Percentiles rank a stretch among this genome's conserved stretches.
Evolutionary conservation across 2,797 vertebrate genomes (phyloP).

Genomic region (Pipistrellus pipistrellus): DNA sequence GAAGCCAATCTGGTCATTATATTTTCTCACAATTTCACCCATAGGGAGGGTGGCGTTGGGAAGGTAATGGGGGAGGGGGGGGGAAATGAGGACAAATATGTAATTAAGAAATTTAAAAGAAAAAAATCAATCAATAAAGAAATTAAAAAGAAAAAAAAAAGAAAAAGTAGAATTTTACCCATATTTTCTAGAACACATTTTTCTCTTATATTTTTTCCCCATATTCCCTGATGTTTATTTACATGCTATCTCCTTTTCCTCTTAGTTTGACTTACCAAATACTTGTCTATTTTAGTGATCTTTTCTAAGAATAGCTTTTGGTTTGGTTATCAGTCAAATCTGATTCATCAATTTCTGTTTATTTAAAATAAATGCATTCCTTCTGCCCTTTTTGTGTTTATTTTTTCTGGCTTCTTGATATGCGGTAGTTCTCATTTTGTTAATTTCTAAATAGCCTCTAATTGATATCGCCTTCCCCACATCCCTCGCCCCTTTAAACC

Average conservation of each 20-base stretch:
- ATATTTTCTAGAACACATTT: conserved; percentile 17
- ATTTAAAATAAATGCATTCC: conserved; percentile 35
- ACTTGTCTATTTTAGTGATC: not conserved
- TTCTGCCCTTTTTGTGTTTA: not conserved
- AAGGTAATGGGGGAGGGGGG: no score
- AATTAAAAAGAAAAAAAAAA: no score
- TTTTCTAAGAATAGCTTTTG: conserved; percentile 28
- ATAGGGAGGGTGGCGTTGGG: not conserved
- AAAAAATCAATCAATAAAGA: no score
- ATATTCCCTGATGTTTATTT: not conserved
- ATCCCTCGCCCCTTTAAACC: not conserved
- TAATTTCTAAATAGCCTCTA: conserved; percentile 31
- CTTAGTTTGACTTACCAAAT: not conserved
- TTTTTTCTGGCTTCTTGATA: conserved; percentile 32
- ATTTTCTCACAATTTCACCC: conserved; percentile 39
- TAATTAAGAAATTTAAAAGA: no score
- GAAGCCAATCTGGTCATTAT: not conserved
- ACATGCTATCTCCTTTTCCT: not conserved
- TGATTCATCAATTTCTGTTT: not conserved
- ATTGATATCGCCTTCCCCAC: not conserved
- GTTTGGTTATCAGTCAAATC: conserved; percentile 1
- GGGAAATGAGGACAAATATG: no score
- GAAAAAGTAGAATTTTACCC: conserved; percentile 4
- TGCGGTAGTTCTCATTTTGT: not conserved
- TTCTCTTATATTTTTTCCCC: not conserved